Evolutionary conservation across 2,113 vertebrate species (phyloP), one percentile per base, ranked within the genome.

Genomic region (Prionailurus viverrinus): DNA sequence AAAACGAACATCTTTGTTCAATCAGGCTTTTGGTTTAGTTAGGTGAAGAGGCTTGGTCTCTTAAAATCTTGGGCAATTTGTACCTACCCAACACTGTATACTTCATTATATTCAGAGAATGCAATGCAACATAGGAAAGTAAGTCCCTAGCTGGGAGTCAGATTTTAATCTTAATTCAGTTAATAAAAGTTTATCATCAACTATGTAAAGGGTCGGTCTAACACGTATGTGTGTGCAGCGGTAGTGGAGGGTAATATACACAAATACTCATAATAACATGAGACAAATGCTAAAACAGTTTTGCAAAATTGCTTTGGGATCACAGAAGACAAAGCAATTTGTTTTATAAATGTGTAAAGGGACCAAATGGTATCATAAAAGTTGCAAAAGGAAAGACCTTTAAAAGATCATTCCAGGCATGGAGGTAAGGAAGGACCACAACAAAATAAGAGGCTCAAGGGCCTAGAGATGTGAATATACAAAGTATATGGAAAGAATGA

Each of bases 291-390:
- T 73, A 18, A 79, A 94, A 91, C 0, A 27, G 23, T 6, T 68
- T 61, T 48, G 23, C 21, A 85, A 88, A 73, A 84, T 80, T 92
- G 55, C 33, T 91, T 53, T 89, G 39, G 36, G 15, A 73, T 74
- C 66, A 79, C 68, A 95, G 71, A 97, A 80, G 27, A 93, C 39
- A 93, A 71, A 89, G 25, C 63, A 80, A 65, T 95, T 86, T 21
- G 19, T 71, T 84, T 63, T 33, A 71, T 14, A 12, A 3, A 94
- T 71, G 45, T 79, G 51, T 55, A 7, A 76, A 29, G 29, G 5
- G 19, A 51, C 51, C 48, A 92, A 91, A 69, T 7, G 29, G 61
- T 74, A 68, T 27, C 89, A 5, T 65, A 14, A 63, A 94, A 88
- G 61, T 88, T 83, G 39, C 39, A 74, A 61, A 91, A 68, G 18